Evolutionary conservation across 2,888 invertebrate genomes (phyloP), one percentile per base, ranked within the genome.

Genomic region (Bombylius discolor): DNA sequence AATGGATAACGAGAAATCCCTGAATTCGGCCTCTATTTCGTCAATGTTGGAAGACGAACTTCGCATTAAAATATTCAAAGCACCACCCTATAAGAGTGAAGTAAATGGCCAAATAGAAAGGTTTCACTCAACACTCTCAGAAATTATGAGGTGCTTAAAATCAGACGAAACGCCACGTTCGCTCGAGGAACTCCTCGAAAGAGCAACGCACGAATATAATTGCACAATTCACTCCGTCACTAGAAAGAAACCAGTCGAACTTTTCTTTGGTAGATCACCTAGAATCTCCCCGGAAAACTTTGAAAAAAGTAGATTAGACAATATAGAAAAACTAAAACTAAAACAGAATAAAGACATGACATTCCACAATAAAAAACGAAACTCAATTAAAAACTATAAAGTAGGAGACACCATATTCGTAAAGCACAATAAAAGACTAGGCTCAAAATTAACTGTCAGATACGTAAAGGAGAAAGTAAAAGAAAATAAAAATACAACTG

Each of bases 61-160:
- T 4, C 54, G 53, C 32, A 60, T 63, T n/a, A 45, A 58, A 47
- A 47, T 60, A n/a, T 60, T 49, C 31, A 61, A 39, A 11, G 58
- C 58, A 13, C 60, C 61, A 13, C 56, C 59, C 12, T 58, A 60
- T 49, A 55, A 50, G 4, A 61, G 59, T 45, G 47, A 56, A 48
- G 60, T 49, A 12, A 62, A 62, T 42, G 58, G 52, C 6, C 47
- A 52, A 34, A 46, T 59, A 2, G 62, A 63, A 49, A 39, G 60
- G 23, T 60, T 63, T 11, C 63, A 62, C 47, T 63, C 62, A 1
- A 62, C 61, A 8, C 31, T 62, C 1, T 49, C 58, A 0, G 62
- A 62, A 52, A 61, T 63, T n/a, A 53, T 58, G 55, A 56, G 63
- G 6, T 49, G 49, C 36, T 57, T 60, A 5, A 62, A 61, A 56